A percentile compares a stretch with the other conserved stretches of the same genome.
These are phyloP conservation scores for Coenonympha arcania DNA, from an alignment of 2,888 invertebrate species.

Conservation along the genomic window DNA sequence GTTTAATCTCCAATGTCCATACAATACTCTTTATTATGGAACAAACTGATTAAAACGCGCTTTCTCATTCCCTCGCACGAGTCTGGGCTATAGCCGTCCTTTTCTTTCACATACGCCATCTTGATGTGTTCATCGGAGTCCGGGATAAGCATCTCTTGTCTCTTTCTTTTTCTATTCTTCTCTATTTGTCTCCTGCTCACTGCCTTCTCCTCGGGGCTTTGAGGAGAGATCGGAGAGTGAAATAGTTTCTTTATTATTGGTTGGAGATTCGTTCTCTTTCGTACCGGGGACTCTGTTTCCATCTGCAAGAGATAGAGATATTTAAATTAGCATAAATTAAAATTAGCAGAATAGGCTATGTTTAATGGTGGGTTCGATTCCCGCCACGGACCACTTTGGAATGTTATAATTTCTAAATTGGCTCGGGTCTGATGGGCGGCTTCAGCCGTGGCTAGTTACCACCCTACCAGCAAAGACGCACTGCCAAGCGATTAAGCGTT, in stretches of 20 bases:
- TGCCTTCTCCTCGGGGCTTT: conserved; percentile 22
- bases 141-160: conserved; percentile 47
- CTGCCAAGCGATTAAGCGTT: no score
- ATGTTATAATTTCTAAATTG: no score
- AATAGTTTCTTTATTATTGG: conserved; percentile 59
- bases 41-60: conserved; percentile 50
- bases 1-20: conserved; percentile 44
- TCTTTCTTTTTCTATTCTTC: conserved; percentile 37
- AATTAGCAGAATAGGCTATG: no score
- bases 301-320: no score
- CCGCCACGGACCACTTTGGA: no score
- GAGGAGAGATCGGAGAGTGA: conserved; percentile 47
- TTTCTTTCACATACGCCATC: conserved; percentile 50
- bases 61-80: conserved; percentile 47
- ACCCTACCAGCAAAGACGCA: no score
- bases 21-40: conserved; percentile 56
- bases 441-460: no score
- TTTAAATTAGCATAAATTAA: background rate
- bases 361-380: no score
- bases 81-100: conserved; percentile 46
- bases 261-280: conserved; percentile 42
- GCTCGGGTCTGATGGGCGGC: no score
- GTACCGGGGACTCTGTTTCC: conserved; percentile 55
- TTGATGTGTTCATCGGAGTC: conserved; percentile 48
- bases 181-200: conserved; percentile 2